Evolutionary conservation across 2,797 vertebrate species (phyloP).

Genomic region (Varecia variegata): DNA sequence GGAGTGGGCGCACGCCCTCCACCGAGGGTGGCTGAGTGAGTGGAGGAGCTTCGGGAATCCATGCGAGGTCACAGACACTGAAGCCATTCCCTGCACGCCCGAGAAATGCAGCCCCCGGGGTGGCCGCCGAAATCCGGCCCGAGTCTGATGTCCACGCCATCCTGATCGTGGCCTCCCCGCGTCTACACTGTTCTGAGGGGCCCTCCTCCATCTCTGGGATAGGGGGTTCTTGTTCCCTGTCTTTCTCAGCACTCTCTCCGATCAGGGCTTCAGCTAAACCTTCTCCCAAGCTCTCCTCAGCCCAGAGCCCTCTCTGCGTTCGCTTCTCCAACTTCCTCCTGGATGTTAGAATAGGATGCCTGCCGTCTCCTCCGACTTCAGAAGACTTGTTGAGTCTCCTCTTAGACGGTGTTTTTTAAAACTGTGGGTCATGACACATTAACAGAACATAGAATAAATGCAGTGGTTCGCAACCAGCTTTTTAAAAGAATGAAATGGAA

Average conservation of each 20-base stretch:
- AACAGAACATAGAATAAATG: not conserved
- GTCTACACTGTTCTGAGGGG: not conserved
- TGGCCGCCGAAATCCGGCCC: not conserved
- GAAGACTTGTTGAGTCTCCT: slow-evolving; percentile 1
- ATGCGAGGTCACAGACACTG: not conserved
- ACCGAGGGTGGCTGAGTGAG: not conserved
- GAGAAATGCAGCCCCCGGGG: not conserved
- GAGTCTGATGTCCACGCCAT: not conserved
- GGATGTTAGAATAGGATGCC: not conserved
- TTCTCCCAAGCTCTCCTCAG: not conserved
- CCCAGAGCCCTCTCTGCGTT: not conserved
- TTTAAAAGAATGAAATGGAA: not conserved
- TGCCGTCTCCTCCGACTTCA: not conserved
- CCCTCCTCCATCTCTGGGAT: not conserved
- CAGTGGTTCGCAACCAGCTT: not conserved
- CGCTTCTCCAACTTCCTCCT: not conserved
- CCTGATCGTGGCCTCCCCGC: not conserved
- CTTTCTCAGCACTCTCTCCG: not conserved
- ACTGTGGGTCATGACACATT: not conserved
- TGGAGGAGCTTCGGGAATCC: not conserved
- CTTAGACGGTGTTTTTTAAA: not conserved
- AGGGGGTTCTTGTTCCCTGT: not conserved
- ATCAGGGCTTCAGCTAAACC: not conserved
- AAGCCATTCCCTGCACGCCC: not conserved
- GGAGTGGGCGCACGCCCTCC: not conserved